phyloP scores from a whole-genome alignment of 2,113 vertebrate genomes.

The Triplophysa dalaica region DNA sequence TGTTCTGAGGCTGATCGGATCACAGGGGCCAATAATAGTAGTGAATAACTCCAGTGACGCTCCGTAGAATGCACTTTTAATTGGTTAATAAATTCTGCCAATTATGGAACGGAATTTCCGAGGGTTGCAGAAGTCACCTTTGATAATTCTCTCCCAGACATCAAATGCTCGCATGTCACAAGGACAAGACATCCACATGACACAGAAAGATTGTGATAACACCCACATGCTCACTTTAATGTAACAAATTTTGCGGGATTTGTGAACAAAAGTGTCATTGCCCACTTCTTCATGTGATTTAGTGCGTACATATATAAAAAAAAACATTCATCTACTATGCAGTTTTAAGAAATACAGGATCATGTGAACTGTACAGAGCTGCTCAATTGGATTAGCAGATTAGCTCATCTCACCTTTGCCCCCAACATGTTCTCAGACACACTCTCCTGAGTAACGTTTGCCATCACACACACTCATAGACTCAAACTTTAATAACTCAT shows the following conservation, averaged over 20 bases:
- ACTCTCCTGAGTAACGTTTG: constrained; percentile 57
- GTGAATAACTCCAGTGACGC: constrained; percentile 57
- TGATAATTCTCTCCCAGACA: constrained; percentile 71
- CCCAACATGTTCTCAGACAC: constrained; percentile 65
- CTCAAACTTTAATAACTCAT: not conserved
- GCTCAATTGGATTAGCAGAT: constrained; percentile 78
- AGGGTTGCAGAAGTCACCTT: constrained; percentile 68
- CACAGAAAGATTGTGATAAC: constrained; percentile 32
- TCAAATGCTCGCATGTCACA: constrained; percentile 52
- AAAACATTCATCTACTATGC: not conserved
- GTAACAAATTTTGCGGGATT: not conserved
- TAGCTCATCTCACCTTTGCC: constrained; percentile 73
- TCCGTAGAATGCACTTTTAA: constrained; percentile 70
- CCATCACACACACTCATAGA: constrained; percentile 10
- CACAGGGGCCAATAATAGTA: constrained; percentile 70
- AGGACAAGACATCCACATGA: constrained; percentile 59
- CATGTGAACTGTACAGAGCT: constrained; percentile 68
- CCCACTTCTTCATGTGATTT: not conserved
- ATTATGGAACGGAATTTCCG: constrained; percentile 69
- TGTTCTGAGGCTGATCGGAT: constrained; percentile 64
- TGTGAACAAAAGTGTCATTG: constrained; percentile 9
- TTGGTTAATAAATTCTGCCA: constrained; percentile 75
- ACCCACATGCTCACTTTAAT: not conserved
- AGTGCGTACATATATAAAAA: constrained; percentile 14
- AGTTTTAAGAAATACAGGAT: constrained; percentile 50